Conservation (phyloP, 2,113 vertebrate species). For the Steatornis caripensis region DNA sequence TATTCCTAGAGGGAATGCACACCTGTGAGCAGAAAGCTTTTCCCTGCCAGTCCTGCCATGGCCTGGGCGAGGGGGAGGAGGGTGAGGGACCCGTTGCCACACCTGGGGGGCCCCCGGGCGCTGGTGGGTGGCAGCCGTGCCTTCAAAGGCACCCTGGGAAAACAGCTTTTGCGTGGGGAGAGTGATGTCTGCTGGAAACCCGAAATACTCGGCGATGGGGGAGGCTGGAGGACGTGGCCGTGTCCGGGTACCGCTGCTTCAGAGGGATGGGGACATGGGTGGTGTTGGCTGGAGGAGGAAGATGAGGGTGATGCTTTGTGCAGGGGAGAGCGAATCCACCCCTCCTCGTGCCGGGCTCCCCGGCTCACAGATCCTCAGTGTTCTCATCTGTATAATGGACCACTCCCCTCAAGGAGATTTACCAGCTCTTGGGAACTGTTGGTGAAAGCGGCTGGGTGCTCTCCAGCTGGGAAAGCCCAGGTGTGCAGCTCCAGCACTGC, state of each 20-base stretch:
- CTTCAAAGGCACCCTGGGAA: conserved; percentile 55
- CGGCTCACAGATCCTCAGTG: no score
- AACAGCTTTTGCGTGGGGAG: not conserved
- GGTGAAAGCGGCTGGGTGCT: not conserved
- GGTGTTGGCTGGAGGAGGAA: not conserved
- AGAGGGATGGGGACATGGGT: not conserved
- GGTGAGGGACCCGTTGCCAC: not conserved
- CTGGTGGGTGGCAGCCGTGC: conserved; percentile 41
- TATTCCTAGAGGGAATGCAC: conserved; percentile 63
- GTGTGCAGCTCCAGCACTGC: not conserved
- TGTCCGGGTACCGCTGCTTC: not conserved
- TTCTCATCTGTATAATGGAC: not conserved
- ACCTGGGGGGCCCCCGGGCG: conserved; percentile 35
- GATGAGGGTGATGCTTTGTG: not conserved
- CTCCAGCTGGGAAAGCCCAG: not conserved
- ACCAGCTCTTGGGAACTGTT: not conserved
- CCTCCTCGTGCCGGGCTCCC: not conserved
- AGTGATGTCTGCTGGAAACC: not conserved
- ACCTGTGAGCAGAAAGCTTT: conserved; percentile 25
- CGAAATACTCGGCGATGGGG: not conserved
- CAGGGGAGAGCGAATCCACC: not conserved
- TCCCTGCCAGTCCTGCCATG: not conserved
- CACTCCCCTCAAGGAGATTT: not conserved
- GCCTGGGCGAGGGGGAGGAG: conserved; percentile 14
- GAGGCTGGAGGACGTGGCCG: not conserved